Conservation (phyloP, 2,113 vertebrate species). For the Glareola pratincola region DNA sequence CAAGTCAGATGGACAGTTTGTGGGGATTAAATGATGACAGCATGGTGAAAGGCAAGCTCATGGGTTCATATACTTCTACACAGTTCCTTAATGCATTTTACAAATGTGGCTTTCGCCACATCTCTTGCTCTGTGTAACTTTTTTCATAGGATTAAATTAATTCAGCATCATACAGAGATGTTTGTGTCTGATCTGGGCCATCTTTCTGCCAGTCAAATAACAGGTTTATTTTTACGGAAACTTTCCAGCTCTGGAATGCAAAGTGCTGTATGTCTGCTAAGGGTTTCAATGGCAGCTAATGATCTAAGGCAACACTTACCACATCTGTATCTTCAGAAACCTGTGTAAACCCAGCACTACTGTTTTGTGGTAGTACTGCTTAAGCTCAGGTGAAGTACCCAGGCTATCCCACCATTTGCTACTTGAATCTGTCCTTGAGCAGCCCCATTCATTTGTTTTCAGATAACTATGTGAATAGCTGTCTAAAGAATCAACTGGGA, state of each 20-base stretch:
- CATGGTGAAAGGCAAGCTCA: not conserved
- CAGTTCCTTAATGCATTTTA: not conserved
- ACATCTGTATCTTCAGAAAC: not conserved
- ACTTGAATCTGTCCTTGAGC: not conserved
- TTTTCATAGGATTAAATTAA: not conserved
- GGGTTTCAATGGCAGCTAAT: not conserved
- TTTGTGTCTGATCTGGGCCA: not conserved
- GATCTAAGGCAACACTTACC: not conserved
- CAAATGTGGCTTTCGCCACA: not conserved
- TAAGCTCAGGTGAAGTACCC: not conserved
- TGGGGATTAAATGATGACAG: not conserved
- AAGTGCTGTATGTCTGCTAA: not conserved
- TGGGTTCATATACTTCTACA: not conserved
- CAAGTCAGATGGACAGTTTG: not conserved
- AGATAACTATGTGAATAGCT: not conserved
- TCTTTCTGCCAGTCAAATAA: not conserved
- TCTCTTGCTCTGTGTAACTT: not conserved
- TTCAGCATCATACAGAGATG: not conserved
- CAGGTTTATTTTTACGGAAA: not conserved
- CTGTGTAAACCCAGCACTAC: not conserved
- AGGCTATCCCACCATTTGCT: not conserved
- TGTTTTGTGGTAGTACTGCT: not conserved
- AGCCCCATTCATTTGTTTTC: not conserved
- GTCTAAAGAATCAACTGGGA: not conserved
- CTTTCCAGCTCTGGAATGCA: not conserved